Conservation (phyloP, 2,888 invertebrate genomes). For the Ophion costatus region DNA sequence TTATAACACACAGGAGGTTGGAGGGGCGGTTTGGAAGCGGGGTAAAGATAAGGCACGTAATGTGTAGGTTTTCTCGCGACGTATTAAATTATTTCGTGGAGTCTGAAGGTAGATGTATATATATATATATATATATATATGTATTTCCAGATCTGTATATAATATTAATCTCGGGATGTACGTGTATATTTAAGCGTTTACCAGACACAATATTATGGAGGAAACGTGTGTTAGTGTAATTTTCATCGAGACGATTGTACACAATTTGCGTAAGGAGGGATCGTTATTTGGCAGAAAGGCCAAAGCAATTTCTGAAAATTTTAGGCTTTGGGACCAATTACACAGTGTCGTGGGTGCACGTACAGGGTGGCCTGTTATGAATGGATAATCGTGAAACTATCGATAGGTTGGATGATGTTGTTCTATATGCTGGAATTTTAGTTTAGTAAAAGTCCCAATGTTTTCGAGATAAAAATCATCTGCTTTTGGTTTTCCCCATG, state of each 20-base stretch:
- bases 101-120: constrained; percentile 7
- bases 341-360: not conserved
- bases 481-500: too few species aligned
- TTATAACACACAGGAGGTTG: constrained; percentile 28
- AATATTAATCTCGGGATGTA: not conserved
- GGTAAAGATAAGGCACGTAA: constrained; percentile 60
- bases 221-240: constrained; percentile 19
- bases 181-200: not conserved
- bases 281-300: constrained; percentile 7
- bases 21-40: not conserved
- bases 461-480: too few species aligned
- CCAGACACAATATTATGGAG: constrained; percentile 31
- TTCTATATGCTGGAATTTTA: too few species aligned
- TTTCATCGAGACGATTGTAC: not conserved
- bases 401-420: too few species aligned
- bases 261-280: constrained; percentile 24
- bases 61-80: constrained; percentile 60
- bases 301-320: not conserved
- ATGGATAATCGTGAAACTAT: too few species aligned
- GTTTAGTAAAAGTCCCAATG: too few species aligned
- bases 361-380: too few species aligned
- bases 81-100: constrained; percentile 62
- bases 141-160: not conserved
- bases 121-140: not conserved
- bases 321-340: constrained; percentile 14